Percentiles rank a stretch among this genome's conserved stretches.
Conservation (phyloP, 2,113 vertebrate species). For the Cochlearius cochlearius region DNA sequence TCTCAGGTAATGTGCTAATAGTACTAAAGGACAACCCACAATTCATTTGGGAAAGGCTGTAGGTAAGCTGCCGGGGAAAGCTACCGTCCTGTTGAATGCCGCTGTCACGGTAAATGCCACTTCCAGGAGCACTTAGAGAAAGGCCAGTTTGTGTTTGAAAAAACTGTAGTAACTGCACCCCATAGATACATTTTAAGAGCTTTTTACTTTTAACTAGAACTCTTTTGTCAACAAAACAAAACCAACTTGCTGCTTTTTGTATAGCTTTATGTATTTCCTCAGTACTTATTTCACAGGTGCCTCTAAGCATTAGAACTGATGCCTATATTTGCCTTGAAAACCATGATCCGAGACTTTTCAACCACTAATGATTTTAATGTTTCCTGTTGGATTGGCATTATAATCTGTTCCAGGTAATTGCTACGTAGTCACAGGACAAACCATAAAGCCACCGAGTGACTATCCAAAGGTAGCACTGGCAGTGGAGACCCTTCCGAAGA, state of each 20-base stretch:
- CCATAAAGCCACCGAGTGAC: fast-evolving
- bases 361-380: not conserved
- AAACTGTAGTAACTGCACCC: not conserved
- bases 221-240: not conserved
- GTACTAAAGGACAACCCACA: not conserved
- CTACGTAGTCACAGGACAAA: not conserved
- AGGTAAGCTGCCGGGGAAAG: not conserved
- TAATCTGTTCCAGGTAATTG: not conserved
- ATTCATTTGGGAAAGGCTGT: not conserved
- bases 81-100: not conserved
- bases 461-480: too few relatives aligned
- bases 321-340: not conserved
- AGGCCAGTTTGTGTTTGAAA: not conserved
- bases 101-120: not conserved
- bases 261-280: not conserved
- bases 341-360: fast-evolving
- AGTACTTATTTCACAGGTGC: not conserved
- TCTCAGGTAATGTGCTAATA: not conserved
- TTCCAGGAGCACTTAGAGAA: not conserved
- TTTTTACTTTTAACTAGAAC: not conserved
- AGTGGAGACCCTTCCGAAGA: not conserved
- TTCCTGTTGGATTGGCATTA: not conserved
- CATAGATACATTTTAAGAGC: not conserved
- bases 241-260: not conserved
- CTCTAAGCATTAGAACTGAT: not conserved